phyloP scores from a whole-genome alignment of 2,113 vertebrate species.

The Sinocyclocheilus rhinocerous region DNA sequence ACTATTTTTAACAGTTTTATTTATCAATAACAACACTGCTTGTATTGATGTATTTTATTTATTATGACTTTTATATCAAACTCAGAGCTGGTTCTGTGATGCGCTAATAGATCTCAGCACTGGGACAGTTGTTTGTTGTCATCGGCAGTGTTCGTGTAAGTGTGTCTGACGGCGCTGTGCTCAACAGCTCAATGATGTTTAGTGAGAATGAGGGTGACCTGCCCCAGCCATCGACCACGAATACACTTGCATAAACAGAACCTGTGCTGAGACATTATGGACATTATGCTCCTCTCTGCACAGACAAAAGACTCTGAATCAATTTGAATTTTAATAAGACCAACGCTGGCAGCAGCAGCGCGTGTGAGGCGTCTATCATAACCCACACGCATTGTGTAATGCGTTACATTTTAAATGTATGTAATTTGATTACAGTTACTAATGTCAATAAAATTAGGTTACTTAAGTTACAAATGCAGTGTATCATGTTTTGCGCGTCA shows the following conservation, averaged over 20 bases:
- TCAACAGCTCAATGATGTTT: neutral
- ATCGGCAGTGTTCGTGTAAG: neutral
- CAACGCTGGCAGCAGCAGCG: slow-evolving; percentile 29
- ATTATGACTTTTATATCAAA: neutral
- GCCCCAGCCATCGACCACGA: slow-evolving; percentile 43
- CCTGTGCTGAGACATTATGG: slow-evolving; percentile 42
- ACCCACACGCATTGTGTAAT: neutral
- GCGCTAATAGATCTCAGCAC: neutral
- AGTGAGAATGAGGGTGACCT: slow-evolving; percentile 36
- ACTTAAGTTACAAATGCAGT: no score
- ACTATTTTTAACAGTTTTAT: neutral
- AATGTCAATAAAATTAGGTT: no score
- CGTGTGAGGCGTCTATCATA: slow-evolving; percentile 14
- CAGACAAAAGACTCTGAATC: slow-evolving; percentile 43
- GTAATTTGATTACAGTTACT: no score
- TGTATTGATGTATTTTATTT: neutral
- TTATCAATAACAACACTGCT: neutral
- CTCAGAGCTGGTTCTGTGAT: neutral
- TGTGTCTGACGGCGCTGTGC: neutral
- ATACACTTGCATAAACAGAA: slow-evolving; percentile 53
- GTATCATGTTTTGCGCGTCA: no score
- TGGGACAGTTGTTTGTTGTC: neutral
- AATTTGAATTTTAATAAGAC: slow-evolving; percentile 53
- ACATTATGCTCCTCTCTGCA: slow-evolving; percentile 47
- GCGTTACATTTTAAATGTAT: no score